Percentiles rank a stretch among this genome's conserved stretches.
Evolutionary conservation across 2,888 invertebrate genomes (phyloP).

Genomic region (Trachelus stipa): DNA sequence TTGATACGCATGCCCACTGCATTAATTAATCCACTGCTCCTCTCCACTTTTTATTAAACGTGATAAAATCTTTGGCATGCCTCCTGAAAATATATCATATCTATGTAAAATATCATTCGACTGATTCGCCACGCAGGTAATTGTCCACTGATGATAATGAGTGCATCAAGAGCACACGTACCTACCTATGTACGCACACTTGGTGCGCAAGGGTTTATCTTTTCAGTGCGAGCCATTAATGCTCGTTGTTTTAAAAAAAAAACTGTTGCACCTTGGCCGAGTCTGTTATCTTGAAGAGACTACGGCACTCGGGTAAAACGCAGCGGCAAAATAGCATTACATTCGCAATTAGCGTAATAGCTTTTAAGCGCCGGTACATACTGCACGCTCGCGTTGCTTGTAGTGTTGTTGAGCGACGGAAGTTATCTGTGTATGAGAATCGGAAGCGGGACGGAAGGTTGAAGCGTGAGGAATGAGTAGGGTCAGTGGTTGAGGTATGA

Average conservation of each 20-base stretch:
- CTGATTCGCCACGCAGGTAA: background rate
- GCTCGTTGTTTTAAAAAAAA: background rate
- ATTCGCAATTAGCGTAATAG: background rate
- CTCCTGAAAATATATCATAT: background rate
- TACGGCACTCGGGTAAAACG: background rate
- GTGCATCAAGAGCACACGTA: background rate
- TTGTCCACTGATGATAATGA: background rate
- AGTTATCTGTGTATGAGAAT: background rate
- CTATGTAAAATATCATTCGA: background rate
- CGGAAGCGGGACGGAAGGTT: background rate
- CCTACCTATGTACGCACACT: background rate
- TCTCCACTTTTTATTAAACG: background rate
- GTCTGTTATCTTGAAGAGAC: background rate
- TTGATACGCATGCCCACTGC: background rate
- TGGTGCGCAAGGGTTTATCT: background rate
- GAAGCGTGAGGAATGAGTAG: background rate
- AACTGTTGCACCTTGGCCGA: background rate
- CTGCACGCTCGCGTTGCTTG: background rate
- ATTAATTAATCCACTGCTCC: background rate
- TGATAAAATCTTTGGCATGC: background rate
- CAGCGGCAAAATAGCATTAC: background rate
- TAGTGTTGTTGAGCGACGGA: background rate
- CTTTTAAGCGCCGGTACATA: background rate
- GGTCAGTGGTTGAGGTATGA: background rate
- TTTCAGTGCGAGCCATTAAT: background rate